Evolutionary conservation across 92 coral and sea anemone species (phyloP).

Genomic region (Heliopora coerulea): DNA sequence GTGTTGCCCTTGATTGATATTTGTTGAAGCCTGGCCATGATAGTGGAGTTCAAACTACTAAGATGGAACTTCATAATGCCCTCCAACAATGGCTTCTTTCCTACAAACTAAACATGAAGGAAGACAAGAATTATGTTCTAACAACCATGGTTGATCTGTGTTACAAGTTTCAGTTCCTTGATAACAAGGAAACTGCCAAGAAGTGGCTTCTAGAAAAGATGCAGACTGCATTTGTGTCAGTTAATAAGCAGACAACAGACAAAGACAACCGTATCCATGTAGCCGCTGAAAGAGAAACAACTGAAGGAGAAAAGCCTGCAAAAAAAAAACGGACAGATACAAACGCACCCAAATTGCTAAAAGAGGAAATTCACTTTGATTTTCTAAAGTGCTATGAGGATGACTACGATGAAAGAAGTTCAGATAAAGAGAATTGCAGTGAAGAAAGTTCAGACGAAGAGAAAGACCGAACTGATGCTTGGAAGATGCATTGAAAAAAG

Average conservation of each 20-base stretch:
- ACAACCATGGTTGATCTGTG: constrained; percentile 34
- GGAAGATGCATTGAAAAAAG: neutral
- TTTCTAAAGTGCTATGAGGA: constrained; percentile 34
- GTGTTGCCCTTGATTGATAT: constrained; percentile 1
- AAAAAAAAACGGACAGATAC: neutral
- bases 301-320: constrained; percentile 17
- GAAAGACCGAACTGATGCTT: neutral
- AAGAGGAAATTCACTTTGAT: constrained; percentile 25
- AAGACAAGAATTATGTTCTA: constrained; percentile 18
- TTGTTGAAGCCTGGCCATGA: constrained; percentile 28
- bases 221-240: neutral
- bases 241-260: constrained; percentile 7
- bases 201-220: constrained; percentile 36
- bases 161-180: constrained; percentile 24
- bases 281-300: constrained; percentile 3
- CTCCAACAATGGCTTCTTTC: constrained; percentile 39
- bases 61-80: constrained; percentile 8
- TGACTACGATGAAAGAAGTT: neutral
- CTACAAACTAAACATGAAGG: constrained; percentile 24
- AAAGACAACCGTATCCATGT: neutral
- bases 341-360: constrained; percentile 24
- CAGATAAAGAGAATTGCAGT: no score
- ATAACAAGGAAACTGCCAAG: no score
- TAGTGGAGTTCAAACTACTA: constrained; percentile 38
- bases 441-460: constrained; percentile 15